Evolutionary conservation across 1,140 invertebrate genomes (phyloP).

Genomic region (Leptopilina boulardi): DNA sequence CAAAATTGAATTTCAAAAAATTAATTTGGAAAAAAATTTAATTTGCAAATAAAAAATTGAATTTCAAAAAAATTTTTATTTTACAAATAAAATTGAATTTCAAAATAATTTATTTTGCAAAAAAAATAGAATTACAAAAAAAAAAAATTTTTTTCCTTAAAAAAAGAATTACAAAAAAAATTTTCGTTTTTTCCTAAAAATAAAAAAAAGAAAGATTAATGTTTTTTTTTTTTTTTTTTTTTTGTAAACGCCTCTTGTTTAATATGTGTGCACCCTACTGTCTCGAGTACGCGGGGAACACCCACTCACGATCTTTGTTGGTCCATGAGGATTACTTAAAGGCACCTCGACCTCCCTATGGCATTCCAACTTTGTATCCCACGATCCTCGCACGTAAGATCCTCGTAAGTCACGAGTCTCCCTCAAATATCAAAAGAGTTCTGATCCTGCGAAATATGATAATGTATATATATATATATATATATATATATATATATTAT

Average conservation of each 20-base stretch:
- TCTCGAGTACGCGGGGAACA: constrained; percentile 57
- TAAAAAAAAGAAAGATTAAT: no score
- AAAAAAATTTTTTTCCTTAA: no score
- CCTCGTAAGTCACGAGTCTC: constrained; percentile 23
- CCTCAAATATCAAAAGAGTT: constrained; percentile 28
- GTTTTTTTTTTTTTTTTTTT: no score
- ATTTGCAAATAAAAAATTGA: no score
- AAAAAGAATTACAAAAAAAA: no score
- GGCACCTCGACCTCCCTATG: constrained; percentile 39
- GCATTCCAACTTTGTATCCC: constrained; percentile 48
- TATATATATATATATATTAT: not conserved
- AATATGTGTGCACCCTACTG: not conserved
- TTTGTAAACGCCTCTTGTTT: not conserved
- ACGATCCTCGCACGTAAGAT: constrained; percentile 52
- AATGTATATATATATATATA: not conserved
- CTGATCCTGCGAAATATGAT: constrained; percentile 32
- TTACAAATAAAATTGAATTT: no score
- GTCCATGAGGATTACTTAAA: constrained; percentile 56
- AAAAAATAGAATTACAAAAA: no score
- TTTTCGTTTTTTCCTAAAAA: no score
- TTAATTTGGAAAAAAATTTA: no score
- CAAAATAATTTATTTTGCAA: no score
- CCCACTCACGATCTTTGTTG: constrained; percentile 61
- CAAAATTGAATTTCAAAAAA: no score
- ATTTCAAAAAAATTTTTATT: no score